Evolutionary conservation across 35 echinoderm and acorn worm species (phyloP), one percentile per base, ranked within the genome.

Genomic region (Heliocidaris tuberculata): DNA sequence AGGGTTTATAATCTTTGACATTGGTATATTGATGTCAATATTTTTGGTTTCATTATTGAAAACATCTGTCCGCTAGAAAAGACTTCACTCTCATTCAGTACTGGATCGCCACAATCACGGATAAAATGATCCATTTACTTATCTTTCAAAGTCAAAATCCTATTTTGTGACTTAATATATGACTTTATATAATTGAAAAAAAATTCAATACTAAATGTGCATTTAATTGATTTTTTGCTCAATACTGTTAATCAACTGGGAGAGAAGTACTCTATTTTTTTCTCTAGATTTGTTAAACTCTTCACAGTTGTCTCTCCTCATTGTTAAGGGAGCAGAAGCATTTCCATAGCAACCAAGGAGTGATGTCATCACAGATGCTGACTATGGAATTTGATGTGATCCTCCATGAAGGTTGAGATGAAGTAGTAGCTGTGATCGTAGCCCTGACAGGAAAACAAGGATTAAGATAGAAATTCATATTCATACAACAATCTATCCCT

Each of bases 381-480:
- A 6, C 91, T 96, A 54, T 99, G 98, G 59, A 96, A 95, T 93
- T 94, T 95, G 85, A 99, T 93, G 61, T 99, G 98, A 88, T 99
- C 96, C 85, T 99, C 95, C 65, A 99, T 89, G 87, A 96, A 99
- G 10, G 96, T 97, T 48, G 98, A 93, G 95, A 99, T 99, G 96
- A 99, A 99, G 90, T 94, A 99, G 94, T 99, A 99, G 88, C 98
- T 99, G 95, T 99, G 98, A 86, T 99, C 98, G 65, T 99, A 99
- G 32, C 94, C 98, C 98, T 99, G 96, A 50, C 11, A 90, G 31
- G 52, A 96, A 94, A 93, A 48, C 13, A 86, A 94, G 9, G 47
- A 50, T 65, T 94, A 90, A 78, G 65, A 78, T 78, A 1, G 65
- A n/a, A 78, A 78, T 19, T 5, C 52, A 56, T 2, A 15, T 56